These are phyloP conservation scores for Herminia tarsipennalis DNA, from an alignment of 2,888 invertebrate genomes.

Conservation along the genomic window DNA sequence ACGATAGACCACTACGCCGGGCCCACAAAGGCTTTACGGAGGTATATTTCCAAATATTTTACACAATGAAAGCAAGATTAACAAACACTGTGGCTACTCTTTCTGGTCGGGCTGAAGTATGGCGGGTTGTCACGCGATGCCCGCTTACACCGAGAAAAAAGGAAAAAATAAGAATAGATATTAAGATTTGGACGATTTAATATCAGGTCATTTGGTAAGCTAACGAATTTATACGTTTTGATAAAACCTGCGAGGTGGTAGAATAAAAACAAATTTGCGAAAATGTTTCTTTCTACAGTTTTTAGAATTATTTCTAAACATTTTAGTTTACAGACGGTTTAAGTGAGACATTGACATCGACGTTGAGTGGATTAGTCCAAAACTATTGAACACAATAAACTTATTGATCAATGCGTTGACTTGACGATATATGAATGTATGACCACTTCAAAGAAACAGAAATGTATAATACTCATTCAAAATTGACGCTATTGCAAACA, in stretches of 20 bases:
- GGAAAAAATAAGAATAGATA: conserved; percentile 44
- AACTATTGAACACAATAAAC: no score
- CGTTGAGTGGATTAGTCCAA: no score
- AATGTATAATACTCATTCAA: conserved; percentile 2
- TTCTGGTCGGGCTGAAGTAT: conserved; percentile 68
- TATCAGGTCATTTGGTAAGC: conserved; percentile 32
- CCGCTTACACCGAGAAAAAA: conserved; percentile 46
- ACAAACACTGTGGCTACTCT: conserved; percentile 77
- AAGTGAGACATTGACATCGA: no score
- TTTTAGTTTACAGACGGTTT: no score
- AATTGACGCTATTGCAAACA: conserved; percentile 6
- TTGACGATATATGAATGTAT: no score
- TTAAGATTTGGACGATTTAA: conserved; percentile 45
- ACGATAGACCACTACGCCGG: conserved; percentile 39
- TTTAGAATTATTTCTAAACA: no score
- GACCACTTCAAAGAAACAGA: conserved; percentile 4
- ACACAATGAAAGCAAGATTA: conserved; percentile 78
- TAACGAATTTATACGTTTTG: conserved; percentile 36
- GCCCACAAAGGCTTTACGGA: conserved; percentile 43
- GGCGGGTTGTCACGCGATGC: conserved; percentile 71
- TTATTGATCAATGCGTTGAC: no score
- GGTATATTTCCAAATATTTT: conserved; percentile 66
- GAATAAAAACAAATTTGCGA: no score
- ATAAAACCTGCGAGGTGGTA: no score
- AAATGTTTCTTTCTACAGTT: no score